Base-by-base conservation (phyloP, 2,113 vertebrate genomes). In the Nerophis ophidion region DNA sequence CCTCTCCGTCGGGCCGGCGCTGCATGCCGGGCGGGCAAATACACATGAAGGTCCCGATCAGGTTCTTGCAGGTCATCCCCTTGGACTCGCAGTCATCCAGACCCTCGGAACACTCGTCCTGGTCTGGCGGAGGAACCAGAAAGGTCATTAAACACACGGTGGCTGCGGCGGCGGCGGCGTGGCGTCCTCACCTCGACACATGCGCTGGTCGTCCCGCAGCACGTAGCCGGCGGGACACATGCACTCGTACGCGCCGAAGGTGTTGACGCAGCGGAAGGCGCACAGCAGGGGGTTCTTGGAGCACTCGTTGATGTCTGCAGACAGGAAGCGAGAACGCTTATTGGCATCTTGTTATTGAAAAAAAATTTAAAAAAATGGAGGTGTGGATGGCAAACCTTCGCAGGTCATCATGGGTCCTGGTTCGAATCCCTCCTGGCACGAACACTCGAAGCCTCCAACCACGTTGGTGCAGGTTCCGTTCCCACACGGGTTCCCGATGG, bases 231-330 rank as follows among this genome's bases (percentile, higher is more conserved):
- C 81, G 0, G 96, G 95, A 84, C 96, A 98, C 81, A 92, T 92
- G 60, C 94, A 98, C 75, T 92, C 87, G 3, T 98, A 97, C 72
- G 94, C 93, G 49, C 95, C 96, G 2, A 94, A 91, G 0, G 93
- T 94, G 89, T 97, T 98, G 75, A 90, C 90, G 70, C 96, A 98
- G 44, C 95, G 93, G 91, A 98, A 98, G 50, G 95, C 96, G 0
- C 95, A 98, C 65, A 96, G 93, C 76, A 96, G 83, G 0, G 94
- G 95, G 70, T 98, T 97, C 79, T 91, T 81, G 4, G 91, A 74
- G 2, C 96, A 98, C 74, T 98, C 95, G 0, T 98, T 94, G 51
- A 97, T 89, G 62, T 98, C 96, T 98, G 80, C 40, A 56, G 44
- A 17, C 9, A 49, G 57, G 10, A 46, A 59, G 7, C 61, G 5